Evolutionary conservation across 2,888 invertebrate genomes (phyloP).

Genomic region (Rhagonycha lutea): DNA sequence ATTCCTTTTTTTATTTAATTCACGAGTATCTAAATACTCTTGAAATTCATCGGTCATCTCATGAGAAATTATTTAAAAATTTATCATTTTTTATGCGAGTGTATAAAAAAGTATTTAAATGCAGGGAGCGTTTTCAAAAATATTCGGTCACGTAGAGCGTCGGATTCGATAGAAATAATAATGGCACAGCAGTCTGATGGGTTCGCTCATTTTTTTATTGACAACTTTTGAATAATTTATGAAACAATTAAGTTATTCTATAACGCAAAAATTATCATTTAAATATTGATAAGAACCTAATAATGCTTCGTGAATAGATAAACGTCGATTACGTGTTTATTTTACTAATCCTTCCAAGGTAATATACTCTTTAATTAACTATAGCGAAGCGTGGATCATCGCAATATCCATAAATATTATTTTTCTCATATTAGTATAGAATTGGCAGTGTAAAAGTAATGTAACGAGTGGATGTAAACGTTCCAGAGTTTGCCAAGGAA

Average conservation of each 20-base stretch:
- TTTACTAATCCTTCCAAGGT: not conserved
- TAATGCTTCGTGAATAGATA: conserved; percentile 7
- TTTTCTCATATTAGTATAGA: not conserved
- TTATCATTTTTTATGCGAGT: not conserved
- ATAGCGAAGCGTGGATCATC: not conserved
- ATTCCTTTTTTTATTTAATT: not conserved
- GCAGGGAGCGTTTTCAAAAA: conserved; percentile 5
- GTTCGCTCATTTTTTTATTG: conserved; percentile 10
- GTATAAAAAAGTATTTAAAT: conserved; percentile 9
- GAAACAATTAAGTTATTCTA: conserved; percentile 6
- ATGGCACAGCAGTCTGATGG: conserved; percentile 9
- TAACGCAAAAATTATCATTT: conserved; percentile 6
- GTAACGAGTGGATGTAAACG: not conserved
- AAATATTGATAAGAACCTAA: conserved; percentile 2
- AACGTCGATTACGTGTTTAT: not conserved
- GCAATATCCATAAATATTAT: not conserved
- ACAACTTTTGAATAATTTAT: conserved; percentile 20
- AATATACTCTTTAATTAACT: not conserved
- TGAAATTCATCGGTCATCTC: conserved; percentile 7
- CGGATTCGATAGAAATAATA: conserved; percentile 29
- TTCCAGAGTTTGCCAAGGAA: conserved; percentile 1
- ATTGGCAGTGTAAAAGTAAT: not conserved
- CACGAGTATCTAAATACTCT: not conserved
- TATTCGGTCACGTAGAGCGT: conserved; percentile 19
- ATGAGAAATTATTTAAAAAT: conserved; percentile 2